Evolutionary conservation across 2,797 vertebrate species (phyloP).

Genomic region (Argentina silus): DNA sequence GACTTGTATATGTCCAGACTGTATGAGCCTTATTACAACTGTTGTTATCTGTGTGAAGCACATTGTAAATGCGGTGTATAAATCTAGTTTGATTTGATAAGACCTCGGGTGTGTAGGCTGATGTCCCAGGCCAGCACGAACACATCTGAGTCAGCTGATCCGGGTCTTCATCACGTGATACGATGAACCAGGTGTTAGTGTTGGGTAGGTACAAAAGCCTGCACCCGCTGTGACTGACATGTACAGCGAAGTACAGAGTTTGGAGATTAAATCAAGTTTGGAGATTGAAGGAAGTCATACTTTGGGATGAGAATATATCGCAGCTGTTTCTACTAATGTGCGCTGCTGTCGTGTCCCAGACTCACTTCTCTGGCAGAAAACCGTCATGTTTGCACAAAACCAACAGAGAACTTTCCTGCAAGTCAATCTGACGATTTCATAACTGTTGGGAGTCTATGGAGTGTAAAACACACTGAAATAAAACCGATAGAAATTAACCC

Average conservation of each 20-base stretch:
- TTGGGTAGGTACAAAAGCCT: background rate
- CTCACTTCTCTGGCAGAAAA: background rate
- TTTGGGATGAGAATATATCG: too few relatives aligned
- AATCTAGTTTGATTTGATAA: too few relatives aligned
- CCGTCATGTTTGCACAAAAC: too few relatives aligned
- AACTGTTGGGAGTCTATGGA: too few relatives aligned
- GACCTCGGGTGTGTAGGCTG: background rate
- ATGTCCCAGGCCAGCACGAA: background rate
- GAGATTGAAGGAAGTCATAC: too few relatives aligned
- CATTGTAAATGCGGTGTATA: too few relatives aligned
- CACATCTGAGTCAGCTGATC: background rate
- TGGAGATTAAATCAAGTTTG: too few relatives aligned
- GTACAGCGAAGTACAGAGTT: background rate
- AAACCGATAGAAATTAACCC: constrained; percentile 20
- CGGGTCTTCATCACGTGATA: background rate
- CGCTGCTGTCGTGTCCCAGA: too few relatives aligned
- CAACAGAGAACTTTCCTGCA: background rate
- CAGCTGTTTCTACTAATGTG: too few relatives aligned
- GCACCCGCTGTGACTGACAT: background rate
- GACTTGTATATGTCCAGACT: too few relatives aligned
- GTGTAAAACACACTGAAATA: background rate
- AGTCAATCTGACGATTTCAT: background rate
- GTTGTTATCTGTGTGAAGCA: too few relatives aligned
- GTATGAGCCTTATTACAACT: too few relatives aligned
- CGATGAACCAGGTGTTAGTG: background rate